These are phyloP conservation scores for Hydrozoanthus tunicans DNA, from an alignment of 64 coral and sea anemone genomes.

Conservation along the genomic window DNA sequence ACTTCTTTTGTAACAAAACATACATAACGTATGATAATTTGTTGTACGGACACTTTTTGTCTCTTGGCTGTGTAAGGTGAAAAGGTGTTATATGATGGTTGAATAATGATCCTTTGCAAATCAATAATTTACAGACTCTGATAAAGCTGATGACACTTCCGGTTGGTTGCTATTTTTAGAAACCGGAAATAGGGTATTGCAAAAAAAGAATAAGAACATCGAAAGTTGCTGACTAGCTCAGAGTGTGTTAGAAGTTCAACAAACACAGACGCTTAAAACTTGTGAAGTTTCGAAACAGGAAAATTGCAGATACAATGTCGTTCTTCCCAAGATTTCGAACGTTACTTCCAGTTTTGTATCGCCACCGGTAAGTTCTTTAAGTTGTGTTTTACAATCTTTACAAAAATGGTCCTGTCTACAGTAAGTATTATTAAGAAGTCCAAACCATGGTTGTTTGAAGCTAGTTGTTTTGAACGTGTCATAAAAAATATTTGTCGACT, in stretches of 20 bases:
- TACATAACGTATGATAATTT: too few relatives aligned
- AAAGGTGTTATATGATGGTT: too few relatives aligned
- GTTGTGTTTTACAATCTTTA: not conserved
- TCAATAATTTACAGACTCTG: too few relatives aligned
- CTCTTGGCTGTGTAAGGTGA: too few relatives aligned
- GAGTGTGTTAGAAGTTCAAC: not conserved
- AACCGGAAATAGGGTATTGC: not conserved
- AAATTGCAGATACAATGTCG: not conserved
- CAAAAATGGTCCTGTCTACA: not conserved
- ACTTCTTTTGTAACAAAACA: too few relatives aligned
- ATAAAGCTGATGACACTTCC: conserved; percentile 36
- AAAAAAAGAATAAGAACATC: not conserved
- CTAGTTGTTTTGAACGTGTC: too few relatives aligned
- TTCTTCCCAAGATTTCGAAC: conserved; percentile 41
- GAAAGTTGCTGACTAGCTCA: not conserved
- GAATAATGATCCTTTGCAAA: too few relatives aligned
- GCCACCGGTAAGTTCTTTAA: conserved; percentile 36
- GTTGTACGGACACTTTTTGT: too few relatives aligned
- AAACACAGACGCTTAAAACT: not conserved
- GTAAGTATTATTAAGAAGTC: too few relatives aligned
- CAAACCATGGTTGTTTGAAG: too few relatives aligned
- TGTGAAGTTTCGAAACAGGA: too few relatives aligned
- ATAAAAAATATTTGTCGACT: too few relatives aligned
- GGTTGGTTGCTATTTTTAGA: conserved; percentile 38
- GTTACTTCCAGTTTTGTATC: conserved; percentile 33